Evolutionary conservation across 2,888 invertebrate genomes (phyloP), one percentile per base, ranked within the genome.

Genomic region (Drosophila mulleri): DNA sequence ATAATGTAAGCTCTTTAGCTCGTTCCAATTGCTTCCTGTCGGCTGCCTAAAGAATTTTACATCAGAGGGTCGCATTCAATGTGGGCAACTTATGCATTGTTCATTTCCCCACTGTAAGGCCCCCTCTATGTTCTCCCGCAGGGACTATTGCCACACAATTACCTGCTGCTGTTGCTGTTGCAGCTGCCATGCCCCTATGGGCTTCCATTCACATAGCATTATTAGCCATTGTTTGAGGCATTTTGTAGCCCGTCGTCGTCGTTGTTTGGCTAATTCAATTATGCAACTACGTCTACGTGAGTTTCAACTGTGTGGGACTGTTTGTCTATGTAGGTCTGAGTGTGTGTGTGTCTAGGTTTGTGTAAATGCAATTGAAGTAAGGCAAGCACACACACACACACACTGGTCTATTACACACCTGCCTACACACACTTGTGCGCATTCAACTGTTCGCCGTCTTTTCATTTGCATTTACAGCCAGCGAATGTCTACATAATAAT

Each of bases 201-300:
- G 52, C 67, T 53, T 67, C 54, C 66, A 73, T 67, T 69, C 58
- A 62, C 50, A 67, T 41, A 71, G 67, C 70, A 74, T 74, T 77
- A 78, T 78, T 59, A 62, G 74, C 69, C 68, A 56, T 80, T 82
- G 82, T 80, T 82, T 82, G 65, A 67, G 62, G 71, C 59, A 77
- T 77, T 80, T 77, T 66, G 74, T 68, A 67, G 73, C 45, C 35
- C 67, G 78, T 61, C 67, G 65, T 61, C 67, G 65, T 41, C 57
- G 71, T 67, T 85, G 85, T 78, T 88, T 76, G 66, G 80, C 88
- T 85, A 88, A 84, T 84, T 84, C 80, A 88, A 84, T 84, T 84
- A 83, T 77, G 77, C 79, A 68, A 64, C n/a, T n/a, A n/a, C 62
- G 72, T 67, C 63, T 67, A 68, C 66, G 67, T 75, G 75, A 42